Base-by-base conservation (phyloP, 2,113 vertebrate species). In the Pteruthius melanotis region DNA sequence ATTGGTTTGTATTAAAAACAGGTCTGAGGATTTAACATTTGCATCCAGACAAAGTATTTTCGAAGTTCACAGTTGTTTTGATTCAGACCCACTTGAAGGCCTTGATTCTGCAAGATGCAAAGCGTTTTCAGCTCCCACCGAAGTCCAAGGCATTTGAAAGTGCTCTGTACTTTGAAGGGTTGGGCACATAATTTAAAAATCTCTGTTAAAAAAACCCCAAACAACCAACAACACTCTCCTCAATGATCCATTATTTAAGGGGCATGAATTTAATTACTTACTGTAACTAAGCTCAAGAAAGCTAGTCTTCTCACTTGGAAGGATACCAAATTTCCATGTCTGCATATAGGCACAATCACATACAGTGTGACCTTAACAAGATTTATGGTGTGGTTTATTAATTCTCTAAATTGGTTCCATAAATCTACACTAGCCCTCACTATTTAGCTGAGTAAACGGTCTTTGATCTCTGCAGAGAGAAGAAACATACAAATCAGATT, bases 391-490 rank as follows among this genome's bases (percentile, higher is more conserved):
- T 79, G 94, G 91, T 96, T 97, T 97, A 97, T 97, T 97, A 97
- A 97, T 96, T 96, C 97, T 93, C 94, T 97, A 96, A 97, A 97
- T 96, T 97, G 91, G 88, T 94, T 95, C 95, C 97, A 97, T 97
- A 97, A 97, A 97, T 97, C 97, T 97, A 82, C 87, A 79, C 88
- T 81, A 83, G 78, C 78, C 80, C 74, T 86, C 22, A 10, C 88
- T 95, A 77, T 95, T 97, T 95, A 94, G 78, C 87, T 63, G 93
- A 92, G 89, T 81, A 95, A 95, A 95, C 0, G 24, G 54, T 70
- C 97, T 97, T 97, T 96, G 97, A 97, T 97, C 94, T 96, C 84
- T 61, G 61, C 90, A 95, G 89, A 97, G 90, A 89, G 83, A 92
- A 97, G 88, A 95, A 97, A 96, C 83, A 74, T 72, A 97, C 96